Base-by-base conservation (phyloP, 2,797 vertebrate genomes). In the Sarcophilus harrisii region DNA sequence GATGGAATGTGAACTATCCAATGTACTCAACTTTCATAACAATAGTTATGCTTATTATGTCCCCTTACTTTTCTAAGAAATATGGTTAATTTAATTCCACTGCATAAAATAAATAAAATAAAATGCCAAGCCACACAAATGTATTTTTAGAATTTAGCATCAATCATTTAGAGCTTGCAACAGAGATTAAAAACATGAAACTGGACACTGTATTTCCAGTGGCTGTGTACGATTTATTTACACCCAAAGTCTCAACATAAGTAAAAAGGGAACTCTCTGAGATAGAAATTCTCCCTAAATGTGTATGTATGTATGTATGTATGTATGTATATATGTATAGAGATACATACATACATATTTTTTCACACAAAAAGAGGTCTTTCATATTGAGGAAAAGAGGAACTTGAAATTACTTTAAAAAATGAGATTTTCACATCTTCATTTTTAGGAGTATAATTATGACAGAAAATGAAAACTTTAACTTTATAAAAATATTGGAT, bases 151-250 rank as follows among this genome's bases (percentile, higher is more conserved):
- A 96, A 54, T 62, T 95, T 60, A 55, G 95, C 97, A 97, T 96
- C 97, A 97, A 98, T 90, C 98, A 97, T 94, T 98, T 95, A 98
- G 97, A 98, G 92, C 97, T 98, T 98, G 97, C 97, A 98, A 98
- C 98, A 98, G 94, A 98, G 94, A 97, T 95, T 98, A 98, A 99
- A 98, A 98, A 98, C 98, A 99, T 95, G 98, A 96, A 98, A 97
- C 32, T 95, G 93, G 97, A 98, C 97, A 97, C 98, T 94, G 81
- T 94, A 98, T 98, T 98, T 98, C 97, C 96, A 96, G 62, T 97
- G 95, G 97, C 93, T 95, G 95, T 95, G 62, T 97, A 96, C 96
- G 97, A 98, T 98, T 98, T 97, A 96, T 98, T 98, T 98, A 98
- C 96, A 98, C 96, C 91, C 54, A 92, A 92, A 98, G 95, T 91